Evolutionary conservation across 2,888 invertebrate species (phyloP).

Genomic region (Dynastes grantii): DNA sequence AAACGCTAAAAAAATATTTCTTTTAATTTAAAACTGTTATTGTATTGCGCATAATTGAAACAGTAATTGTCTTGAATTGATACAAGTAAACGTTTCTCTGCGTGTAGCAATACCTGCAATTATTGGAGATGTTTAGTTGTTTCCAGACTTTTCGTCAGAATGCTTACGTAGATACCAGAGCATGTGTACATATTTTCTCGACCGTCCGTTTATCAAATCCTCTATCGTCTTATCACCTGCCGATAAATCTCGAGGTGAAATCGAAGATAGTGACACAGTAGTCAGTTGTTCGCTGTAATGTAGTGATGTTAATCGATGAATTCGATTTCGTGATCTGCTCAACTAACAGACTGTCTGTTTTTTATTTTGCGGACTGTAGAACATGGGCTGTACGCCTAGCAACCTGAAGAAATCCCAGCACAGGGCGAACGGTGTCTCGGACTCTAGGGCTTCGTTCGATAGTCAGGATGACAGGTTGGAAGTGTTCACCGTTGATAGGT

Average conservation of each 20-base stretch:
- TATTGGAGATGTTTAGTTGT: no score
- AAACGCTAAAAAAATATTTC: no score
- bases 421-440: background rate
- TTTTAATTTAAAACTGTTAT: no score
- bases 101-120: no score
- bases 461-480: constrained; percentile 41
- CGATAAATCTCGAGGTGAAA: constrained; percentile 45
- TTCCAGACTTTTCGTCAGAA: background rate
- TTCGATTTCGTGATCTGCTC: constrained; percentile 12
- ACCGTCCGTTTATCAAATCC: constrained; percentile 7
- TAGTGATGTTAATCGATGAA: constrained; percentile 25
- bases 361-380: constrained; percentile 8
- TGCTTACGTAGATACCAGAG: background rate
- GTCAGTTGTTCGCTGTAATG: constrained; percentile 34
- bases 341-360: constrained; percentile 6
- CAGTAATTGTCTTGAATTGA: no score
- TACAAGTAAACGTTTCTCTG: no score
- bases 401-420: background rate
- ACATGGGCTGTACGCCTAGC: constrained; percentile 40
- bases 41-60: no score
- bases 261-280: constrained; percentile 38
- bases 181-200: background rate
- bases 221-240: constrained; percentile 26
- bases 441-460: background rate
- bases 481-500: constrained; percentile 61